A percentile compares a stretch with the other conserved stretches of the same genome.
Conservation (phyloP, 2,113 vertebrate genomes). For the Neoarius graeffei region DNA sequence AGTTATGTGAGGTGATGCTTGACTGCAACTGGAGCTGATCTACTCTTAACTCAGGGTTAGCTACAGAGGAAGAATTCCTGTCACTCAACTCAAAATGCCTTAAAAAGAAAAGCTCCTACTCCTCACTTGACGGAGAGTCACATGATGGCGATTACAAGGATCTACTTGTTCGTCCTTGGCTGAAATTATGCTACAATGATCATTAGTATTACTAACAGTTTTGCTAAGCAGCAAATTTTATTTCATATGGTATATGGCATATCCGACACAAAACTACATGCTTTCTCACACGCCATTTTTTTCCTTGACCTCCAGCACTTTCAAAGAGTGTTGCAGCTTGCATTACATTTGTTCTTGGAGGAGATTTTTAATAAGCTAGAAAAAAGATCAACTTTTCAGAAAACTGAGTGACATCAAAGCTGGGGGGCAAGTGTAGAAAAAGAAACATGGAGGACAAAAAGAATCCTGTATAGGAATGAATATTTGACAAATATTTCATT, state of each 20-base stretch:
- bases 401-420: not conserved
- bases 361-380: not conserved
- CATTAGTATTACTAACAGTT: not conserved
- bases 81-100: not conserved
- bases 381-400: not conserved
- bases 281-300: not conserved
- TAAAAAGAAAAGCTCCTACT: not conserved
- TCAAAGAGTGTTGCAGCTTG: not conserved
- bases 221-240: not conserved
- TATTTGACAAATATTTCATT: not conserved
- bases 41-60: conserved; percentile 11
- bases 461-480: not conserved
- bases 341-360: not conserved
- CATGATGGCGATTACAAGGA: not conserved
- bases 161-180: not conserved
- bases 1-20: not conserved
- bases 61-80: not conserved
- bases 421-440: no score
- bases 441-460: not conserved
- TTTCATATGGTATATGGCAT: not conserved
- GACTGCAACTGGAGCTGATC: conserved; percentile 13
- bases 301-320: not conserved
- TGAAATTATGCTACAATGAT: not conserved
- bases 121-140: not conserved
- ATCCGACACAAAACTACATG: not conserved